phyloP scores from a whole-genome alignment of 2,797 vertebrate species.

The Mormyrops attenuatus region DNA sequence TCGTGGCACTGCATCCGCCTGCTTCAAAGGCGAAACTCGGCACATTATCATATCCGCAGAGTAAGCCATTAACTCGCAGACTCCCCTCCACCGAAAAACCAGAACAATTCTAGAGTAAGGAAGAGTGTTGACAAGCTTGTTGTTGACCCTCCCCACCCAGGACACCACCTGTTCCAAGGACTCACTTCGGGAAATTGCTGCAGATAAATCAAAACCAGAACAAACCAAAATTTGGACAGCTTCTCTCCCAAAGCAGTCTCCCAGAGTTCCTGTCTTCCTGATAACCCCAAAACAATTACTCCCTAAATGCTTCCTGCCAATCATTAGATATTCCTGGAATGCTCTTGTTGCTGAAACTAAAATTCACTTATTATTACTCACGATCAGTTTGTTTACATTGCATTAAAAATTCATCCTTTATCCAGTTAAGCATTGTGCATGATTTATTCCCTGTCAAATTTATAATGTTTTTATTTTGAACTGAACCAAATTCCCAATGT shows the following conservation, averaged over 20 bases:
- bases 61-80: not conserved
- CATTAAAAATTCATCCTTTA: not conserved
- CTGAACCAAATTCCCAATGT: not conserved
- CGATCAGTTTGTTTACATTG: not conserved
- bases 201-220: not conserved
- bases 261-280: not conserved
- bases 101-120: not conserved
- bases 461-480: not conserved
- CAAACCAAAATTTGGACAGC: not conserved
- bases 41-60: not conserved
- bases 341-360: not conserved
- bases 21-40: not conserved
- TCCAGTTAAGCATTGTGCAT: not conserved
- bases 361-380: not conserved
- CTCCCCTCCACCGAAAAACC: not conserved
- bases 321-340: not conserved
- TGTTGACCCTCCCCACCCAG: not conserved
- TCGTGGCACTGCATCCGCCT: not conserved
- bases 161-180: not conserved
- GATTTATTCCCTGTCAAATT: not conserved
- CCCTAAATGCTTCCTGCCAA: not conserved
- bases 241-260: not conserved
- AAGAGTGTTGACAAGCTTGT: not conserved
- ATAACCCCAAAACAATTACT: not conserved
- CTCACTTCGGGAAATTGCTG: not conserved